Evolutionary conservation across 1,140 invertebrate genomes (phyloP).

Genomic region (Apolygus lucorum): DNA sequence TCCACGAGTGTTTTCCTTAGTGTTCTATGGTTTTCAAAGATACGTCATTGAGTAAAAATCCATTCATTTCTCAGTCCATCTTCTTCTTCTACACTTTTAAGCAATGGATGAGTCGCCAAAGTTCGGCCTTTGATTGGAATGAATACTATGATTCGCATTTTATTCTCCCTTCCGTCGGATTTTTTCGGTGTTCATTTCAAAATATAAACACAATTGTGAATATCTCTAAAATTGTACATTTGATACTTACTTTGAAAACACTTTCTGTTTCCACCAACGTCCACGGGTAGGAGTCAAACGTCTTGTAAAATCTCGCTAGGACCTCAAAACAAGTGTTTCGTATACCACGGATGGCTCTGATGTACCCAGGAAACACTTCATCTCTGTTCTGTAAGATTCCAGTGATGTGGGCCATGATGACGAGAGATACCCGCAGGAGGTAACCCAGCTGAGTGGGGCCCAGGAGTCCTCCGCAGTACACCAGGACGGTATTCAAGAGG

Average conservation of each 20-base stretch:
- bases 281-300: slow-evolving; percentile 71
- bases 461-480: slow-evolving; percentile 74
- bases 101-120: no score
- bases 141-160: no score
- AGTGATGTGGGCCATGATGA: slow-evolving; percentile 53
- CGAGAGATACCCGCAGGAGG: slow-evolving; percentile 48
- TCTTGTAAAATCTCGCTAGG: slow-evolving; percentile 64
- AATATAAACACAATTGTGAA: no score
- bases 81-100: no score
- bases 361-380: slow-evolving; percentile 51
- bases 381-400: slow-evolving; percentile 47
- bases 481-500: slow-evolving; percentile 67
- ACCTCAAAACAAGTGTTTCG: slow-evolving; percentile 49
- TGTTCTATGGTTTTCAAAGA: no score
- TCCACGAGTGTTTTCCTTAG: no score
- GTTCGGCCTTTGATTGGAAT: no score
- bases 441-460: slow-evolving; percentile 53
- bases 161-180: no score
- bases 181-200: no score
- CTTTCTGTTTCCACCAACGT: slow-evolving; percentile 58
- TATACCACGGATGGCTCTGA: slow-evolving; percentile 58
- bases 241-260: slow-evolving; percentile 48
- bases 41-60: no score
- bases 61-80: no score
- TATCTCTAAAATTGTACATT: no score